Conservation (phyloP, 2,113 vertebrate genomes). For the Diadophis punctatus region DNA sequence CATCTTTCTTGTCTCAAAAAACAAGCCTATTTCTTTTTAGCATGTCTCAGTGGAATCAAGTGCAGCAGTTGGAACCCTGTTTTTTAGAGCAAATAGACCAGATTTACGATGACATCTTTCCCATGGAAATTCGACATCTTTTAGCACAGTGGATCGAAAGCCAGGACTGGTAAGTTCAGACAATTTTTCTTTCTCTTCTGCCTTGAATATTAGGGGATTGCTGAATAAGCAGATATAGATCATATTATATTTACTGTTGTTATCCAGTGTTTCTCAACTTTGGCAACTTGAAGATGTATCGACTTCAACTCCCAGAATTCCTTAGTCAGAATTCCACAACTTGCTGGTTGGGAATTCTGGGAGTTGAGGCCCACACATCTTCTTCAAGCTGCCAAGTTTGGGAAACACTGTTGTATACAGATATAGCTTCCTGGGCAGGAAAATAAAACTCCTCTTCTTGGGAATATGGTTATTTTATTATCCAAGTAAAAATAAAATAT, state of each 20-base stretch:
- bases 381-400: background rate
- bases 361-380: background rate
- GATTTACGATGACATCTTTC: constrained; percentile 95
- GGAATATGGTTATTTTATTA: background rate
- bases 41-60: constrained; percentile 97
- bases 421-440: background rate
- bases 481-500: background rate
- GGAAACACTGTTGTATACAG: background rate
- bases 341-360: background rate
- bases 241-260: background rate
- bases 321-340: background rate
- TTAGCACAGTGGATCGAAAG: constrained; percentile 92
- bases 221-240: background rate
- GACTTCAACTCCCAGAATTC: background rate
- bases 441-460: background rate
- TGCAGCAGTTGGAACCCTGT: constrained; percentile 91
- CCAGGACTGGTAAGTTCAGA: constrained; percentile 86
- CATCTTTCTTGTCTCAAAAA: background rate
- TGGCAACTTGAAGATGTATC: background rate
- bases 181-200: background rate
- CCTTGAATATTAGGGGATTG: background rate
- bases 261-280: background rate
- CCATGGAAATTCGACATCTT: constrained; percentile 93
- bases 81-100: constrained; percentile 95
- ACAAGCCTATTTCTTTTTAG: constrained; percentile 57